Conservation (phyloP, 2,888 invertebrate genomes). For the Agonopterix alstromeriana region DNA sequence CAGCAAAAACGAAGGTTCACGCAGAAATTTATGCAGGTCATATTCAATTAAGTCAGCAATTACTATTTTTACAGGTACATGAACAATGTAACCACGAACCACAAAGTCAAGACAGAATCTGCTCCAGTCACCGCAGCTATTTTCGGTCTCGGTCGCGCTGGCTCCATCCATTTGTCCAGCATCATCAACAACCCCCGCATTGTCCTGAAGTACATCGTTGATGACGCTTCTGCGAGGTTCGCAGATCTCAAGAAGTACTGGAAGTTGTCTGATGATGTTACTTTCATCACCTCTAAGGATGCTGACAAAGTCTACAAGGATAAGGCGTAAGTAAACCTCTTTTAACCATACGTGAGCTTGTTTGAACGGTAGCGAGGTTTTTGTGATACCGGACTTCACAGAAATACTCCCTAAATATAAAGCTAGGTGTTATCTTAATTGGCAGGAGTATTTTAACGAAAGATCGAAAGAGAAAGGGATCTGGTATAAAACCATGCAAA, state of each 20-base stretch:
- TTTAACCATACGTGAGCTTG: too few species aligned
- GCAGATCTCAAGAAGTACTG: conserved; percentile 63
- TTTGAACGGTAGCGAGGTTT: too few species aligned
- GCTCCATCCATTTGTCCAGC: conserved; percentile 75
- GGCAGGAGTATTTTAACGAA: too few species aligned
- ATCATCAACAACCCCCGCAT: conserved; percentile 63
- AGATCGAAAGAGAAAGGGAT: too few species aligned
- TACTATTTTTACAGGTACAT: conserved; percentile 40
- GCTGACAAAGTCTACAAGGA: conserved; percentile 69
- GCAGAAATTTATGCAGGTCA: too few species aligned
- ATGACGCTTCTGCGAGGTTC: conserved; percentile 64
- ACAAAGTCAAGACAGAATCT: conserved; percentile 20
- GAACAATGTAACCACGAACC: conserved; percentile 44
- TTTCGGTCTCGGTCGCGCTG: conserved; percentile 78
- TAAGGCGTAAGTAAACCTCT: conserved; percentile 53
- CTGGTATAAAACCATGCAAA: too few species aligned
- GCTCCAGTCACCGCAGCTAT: conserved; percentile 63
- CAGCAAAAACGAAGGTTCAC: too few species aligned
- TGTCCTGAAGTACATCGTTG: conserved; percentile 74
- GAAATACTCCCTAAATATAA: too few species aligned
- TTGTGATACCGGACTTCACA: too few species aligned
- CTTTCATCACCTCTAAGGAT: conserved; percentile 65
- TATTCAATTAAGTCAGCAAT: too few species aligned
- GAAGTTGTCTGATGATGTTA: conserved; percentile 57
- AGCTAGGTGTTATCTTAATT: too few species aligned